phyloP scores from a whole-genome alignment of 2,113 vertebrate species.

The Anhinga anhinga region DNA sequence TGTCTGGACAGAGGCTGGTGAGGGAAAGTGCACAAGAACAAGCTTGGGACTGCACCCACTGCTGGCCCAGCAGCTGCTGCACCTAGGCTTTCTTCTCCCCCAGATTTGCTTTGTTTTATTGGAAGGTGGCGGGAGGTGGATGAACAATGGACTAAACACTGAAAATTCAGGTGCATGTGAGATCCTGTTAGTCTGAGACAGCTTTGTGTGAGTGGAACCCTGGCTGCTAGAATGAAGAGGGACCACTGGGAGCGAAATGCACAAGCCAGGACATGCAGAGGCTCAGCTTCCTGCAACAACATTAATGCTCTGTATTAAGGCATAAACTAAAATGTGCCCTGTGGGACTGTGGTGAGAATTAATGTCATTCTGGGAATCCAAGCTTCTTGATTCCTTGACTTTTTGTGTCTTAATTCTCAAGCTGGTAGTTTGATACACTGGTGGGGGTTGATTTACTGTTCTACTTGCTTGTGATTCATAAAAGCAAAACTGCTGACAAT shows the following conservation, averaged over 20 bases:
- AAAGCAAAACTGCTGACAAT: constrained; percentile 20
- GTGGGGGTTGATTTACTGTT: neutral
- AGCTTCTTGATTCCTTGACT: constrained; percentile 57
- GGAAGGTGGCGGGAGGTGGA: fast-evolving
- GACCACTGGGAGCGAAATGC: neutral
- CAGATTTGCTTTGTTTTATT: neutral
- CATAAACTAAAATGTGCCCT: constrained; percentile 47
- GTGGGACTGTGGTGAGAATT: constrained; percentile 48
- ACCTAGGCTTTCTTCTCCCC: neutral
- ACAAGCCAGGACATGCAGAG: constrained; percentile 18
- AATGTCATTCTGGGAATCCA: constrained; percentile 49
- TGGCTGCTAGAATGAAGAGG: neutral
- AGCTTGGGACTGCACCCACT: neutral
- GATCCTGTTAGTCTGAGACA: neutral
- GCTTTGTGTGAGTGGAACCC: neutral
- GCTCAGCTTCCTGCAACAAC: constrained; percentile 37
- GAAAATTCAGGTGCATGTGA: neutral
- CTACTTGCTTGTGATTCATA: neutral
- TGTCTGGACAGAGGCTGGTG: neutral
- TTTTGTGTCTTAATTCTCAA: constrained; percentile 48
- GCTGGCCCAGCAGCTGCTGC: neutral
- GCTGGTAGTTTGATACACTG: neutral
- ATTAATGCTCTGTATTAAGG: constrained; percentile 53
- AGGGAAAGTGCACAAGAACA: neutral
- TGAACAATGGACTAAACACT: neutral